phyloP scores from a whole-genome alignment of 1,140 invertebrate genomes.

The Wiebesia pumilae region DNA sequence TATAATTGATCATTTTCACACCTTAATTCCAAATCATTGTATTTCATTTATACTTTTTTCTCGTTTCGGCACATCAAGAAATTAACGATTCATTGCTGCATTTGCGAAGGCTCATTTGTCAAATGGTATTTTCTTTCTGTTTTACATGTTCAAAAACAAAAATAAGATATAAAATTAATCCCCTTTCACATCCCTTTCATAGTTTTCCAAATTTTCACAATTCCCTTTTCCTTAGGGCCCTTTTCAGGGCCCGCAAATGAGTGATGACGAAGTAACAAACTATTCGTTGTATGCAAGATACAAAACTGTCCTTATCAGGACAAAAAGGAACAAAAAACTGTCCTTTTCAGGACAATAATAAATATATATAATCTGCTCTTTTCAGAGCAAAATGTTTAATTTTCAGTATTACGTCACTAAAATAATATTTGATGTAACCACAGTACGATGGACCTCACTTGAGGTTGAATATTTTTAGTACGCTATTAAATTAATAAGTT shows the following conservation, averaged over 20 bases:
- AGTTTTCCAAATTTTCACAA: slow-evolving; percentile 47
- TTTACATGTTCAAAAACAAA: neutral
- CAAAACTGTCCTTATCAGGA: slow-evolving; percentile 65
- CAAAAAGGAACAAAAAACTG: slow-evolving; percentile 56
- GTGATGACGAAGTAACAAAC: slow-evolving; percentile 57
- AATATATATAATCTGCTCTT: slow-evolving; percentile 44
- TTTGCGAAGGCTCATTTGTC: slow-evolving; percentile 1
- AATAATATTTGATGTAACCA: too few relatives aligned
- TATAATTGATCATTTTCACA: neutral
- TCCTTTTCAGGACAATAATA: slow-evolving; percentile 58
- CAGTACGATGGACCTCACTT: too few relatives aligned
- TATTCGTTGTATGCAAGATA: slow-evolving; percentile 54
- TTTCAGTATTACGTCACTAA: neutral
- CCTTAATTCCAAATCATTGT: neutral
- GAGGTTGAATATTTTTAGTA: too few relatives aligned
- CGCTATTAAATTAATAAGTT: too few relatives aligned
- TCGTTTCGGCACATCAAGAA: neutral
- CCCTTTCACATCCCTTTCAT: slow-evolving; percentile 29
- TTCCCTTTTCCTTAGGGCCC: slow-evolving; percentile 68
- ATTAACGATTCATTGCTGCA: neutral
- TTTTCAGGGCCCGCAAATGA: slow-evolving; percentile 72
- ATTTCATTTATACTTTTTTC: neutral
- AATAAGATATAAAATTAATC: slow-evolving; percentile 35
- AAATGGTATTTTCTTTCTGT: neutral
- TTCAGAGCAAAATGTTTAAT: slow-evolving; percentile 48